Conservation (phyloP, 2,797 vertebrate genomes). For the Triplophysa yarkandensis region DNA sequence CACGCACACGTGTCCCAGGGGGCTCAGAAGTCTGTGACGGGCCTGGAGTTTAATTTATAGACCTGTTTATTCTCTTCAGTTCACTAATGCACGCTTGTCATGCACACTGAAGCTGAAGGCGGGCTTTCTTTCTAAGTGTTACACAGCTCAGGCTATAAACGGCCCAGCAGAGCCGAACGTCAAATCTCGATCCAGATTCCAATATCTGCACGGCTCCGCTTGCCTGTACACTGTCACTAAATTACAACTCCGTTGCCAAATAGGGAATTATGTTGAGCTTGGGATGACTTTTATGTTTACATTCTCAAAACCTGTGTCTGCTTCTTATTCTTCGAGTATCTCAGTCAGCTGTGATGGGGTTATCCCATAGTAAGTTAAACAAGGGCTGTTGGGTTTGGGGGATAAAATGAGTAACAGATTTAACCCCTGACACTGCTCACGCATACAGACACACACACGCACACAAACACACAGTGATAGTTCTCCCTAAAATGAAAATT, state of each 20-base stretch:
- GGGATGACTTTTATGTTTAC: conserved; percentile 25
- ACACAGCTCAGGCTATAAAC: conserved; percentile 22
- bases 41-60: conserved; percentile 64
- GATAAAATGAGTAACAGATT: too few species aligned
- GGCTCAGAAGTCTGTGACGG: conserved; percentile 30
- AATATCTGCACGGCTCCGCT: background rate
- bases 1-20: conserved; percentile 8
- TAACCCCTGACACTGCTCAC: too few species aligned
- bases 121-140: conserved; percentile 57
- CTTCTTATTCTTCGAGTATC: background rate
- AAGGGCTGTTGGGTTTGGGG: background rate
- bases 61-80: conserved; percentile 64
- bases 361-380: background rate
- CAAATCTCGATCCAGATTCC: conserved; percentile 34
- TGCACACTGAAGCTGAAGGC: conserved; percentile 64
- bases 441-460: too few species aligned
- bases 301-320: conserved; percentile 23
- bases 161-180: conserved; percentile 7
- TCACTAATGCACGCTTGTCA: conserved; percentile 61
- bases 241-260: conserved; percentile 33
- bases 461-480: too few species aligned
- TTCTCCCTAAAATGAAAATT: too few species aligned
- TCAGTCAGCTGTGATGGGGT: conserved; percentile 5
- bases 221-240: conserved; percentile 16
- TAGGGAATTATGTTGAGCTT: conserved; percentile 36